Evolutionary conservation across 2,888 invertebrate species (phyloP).

Genomic region (Lycophotia porphyrea): DNA sequence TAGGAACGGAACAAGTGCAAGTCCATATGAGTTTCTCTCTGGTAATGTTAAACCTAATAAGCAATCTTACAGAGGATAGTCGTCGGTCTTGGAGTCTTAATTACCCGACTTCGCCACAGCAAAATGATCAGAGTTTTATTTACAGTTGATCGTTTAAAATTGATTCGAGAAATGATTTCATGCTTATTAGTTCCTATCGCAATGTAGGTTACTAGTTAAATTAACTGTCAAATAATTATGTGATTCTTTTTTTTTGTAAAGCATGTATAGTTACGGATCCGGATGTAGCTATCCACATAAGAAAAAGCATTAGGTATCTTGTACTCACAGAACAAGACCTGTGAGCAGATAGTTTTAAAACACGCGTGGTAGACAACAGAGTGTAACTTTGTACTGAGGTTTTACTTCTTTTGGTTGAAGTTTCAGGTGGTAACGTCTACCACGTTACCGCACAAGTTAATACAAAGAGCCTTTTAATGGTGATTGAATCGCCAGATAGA

Average conservation of each 20-base stretch:
- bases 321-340: not conserved
- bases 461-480: constrained; percentile 31
- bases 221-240: not conserved
- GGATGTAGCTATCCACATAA: not conserved
- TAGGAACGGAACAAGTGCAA: not conserved
- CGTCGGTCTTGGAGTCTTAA: not conserved
- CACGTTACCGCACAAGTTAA: constrained; percentile 33
- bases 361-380: constrained; percentile 8
- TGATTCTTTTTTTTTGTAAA: not conserved
- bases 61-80: not conserved
- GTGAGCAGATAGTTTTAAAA: constrained; percentile 30
- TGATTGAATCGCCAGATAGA: not conserved
- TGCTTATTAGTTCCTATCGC: not conserved
- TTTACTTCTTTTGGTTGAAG: constrained; percentile 26
- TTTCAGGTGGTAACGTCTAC: constrained; percentile 21
- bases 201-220: not conserved
- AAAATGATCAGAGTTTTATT: not conserved
- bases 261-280: not conserved
- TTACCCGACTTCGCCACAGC: not conserved
- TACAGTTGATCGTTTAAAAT: too few species aligned
- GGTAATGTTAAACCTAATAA: not conserved
- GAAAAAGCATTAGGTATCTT: not conserved
- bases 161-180: not conserved
- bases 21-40: too few species aligned
- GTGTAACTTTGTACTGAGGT: constrained; percentile 36